These are phyloP conservation scores for Pedionomus torquatus DNA, from an alignment of 2,113 vertebrate genomes.

Conservation along the genomic window DNA sequence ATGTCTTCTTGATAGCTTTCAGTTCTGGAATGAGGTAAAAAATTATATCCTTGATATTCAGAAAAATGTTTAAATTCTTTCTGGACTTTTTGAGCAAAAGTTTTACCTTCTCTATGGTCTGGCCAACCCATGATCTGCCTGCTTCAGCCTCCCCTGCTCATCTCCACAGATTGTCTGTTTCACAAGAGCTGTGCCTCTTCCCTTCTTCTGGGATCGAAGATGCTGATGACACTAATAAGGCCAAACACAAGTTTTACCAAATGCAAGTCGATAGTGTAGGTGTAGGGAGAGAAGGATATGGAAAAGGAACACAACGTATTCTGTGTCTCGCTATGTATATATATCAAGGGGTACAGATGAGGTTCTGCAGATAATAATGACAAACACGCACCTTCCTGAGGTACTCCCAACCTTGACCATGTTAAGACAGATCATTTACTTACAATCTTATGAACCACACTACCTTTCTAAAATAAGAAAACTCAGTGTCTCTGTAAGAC, in stretches of 20 bases:
- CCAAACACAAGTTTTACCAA: background rate
- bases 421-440: background rate
- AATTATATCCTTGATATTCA: background rate
- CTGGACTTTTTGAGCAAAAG: background rate
- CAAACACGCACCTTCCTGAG: background rate
- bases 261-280: background rate
- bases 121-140: background rate
- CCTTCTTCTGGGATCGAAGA: background rate
- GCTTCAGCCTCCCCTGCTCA: background rate
- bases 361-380: background rate
- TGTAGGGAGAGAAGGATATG: rapidly evolving
- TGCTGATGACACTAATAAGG: background rate
- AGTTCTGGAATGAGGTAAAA: background rate
- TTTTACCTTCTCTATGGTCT: background rate
- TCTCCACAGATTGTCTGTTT: background rate
- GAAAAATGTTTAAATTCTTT: background rate
- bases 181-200: background rate
- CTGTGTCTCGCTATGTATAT: background rate
- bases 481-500: background rate
- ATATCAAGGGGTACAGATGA: background rate
- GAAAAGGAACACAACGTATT: rapidly evolving
- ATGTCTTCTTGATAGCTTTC: background rate
- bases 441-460: background rate
- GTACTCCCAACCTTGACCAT: background rate
- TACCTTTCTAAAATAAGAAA: background rate